Conservation (phyloP, 2,113 vertebrate species). For the Cettia cetti region DNA sequence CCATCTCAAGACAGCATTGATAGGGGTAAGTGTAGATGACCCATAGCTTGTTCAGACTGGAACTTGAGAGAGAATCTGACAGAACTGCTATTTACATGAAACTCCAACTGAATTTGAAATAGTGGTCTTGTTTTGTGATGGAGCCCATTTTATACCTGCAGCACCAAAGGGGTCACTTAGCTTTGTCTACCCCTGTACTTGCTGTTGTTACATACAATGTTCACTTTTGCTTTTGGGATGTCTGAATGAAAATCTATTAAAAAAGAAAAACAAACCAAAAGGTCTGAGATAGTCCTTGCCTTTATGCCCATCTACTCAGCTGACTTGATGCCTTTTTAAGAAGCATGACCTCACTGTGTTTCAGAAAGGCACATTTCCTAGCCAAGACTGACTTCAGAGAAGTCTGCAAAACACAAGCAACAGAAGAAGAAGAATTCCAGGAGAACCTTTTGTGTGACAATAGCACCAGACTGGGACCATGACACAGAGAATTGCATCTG, state of each 20-base stretch:
- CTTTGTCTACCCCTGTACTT: not conserved
- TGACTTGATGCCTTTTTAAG: conserved; percentile 18
- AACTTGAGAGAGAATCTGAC: not conserved
- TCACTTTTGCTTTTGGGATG: not conserved
- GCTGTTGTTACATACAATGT: not conserved
- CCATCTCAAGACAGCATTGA: not conserved
- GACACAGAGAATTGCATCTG: not conserved
- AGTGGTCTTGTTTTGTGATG: not conserved
- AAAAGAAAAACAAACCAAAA: conserved; percentile 14
- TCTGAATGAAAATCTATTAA: conserved; percentile 22
- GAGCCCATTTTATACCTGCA: not conserved
- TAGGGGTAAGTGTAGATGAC: not conserved
- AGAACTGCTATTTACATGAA: not conserved
- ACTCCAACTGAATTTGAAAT: not conserved
- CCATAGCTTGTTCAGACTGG: not conserved
- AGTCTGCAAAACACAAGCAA: conserved; percentile 7
- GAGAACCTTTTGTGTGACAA: conserved; percentile 44
- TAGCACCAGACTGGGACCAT: not conserved
- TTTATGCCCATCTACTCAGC: conserved; percentile 32
- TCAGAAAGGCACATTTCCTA: conserved; percentile 29
- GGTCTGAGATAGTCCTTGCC: not conserved
- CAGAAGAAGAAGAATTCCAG: not conserved
- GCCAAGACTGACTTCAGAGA: not conserved
- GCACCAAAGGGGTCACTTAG: not conserved
- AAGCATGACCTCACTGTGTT: not conserved